Base-by-base conservation (phyloP, 2,888 invertebrate species). In the Euphydryas editha region DNA sequence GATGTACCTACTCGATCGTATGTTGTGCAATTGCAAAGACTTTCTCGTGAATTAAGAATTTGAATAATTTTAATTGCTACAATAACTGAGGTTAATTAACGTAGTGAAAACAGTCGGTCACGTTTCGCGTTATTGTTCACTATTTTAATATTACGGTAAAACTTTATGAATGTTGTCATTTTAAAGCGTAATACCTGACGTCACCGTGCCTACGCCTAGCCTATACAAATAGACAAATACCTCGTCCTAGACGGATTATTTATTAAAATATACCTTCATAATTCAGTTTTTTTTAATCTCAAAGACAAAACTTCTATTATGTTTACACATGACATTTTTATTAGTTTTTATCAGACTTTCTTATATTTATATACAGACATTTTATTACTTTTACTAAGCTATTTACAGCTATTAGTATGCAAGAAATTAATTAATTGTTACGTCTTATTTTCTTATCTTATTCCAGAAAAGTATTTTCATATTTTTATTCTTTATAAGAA, bases 141-240 rank as follows among this genome's bases (percentile, higher is more conserved):
- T 44, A 44, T 44, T 44, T 44, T 39, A 54, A 30, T 30, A n/a
- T 54, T 30, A 54, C 36, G 30, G 36, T n/a, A n/a, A 36, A 8
- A 17, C 30, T 51, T 6, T 51, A 51, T 51, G 6, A n/a, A 24
- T 7, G 13, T 6, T 51, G 24, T n/a, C 17, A n/a, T 54, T 36
- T 54, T n/a, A 3, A 36, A 17, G 58, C 55, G 20, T 30, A 64
- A 47, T 57, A 44, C 42, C 69, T 64, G 56, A 72, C 73, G 74
- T 73, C 70, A 72, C 39, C 21, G 3, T 24, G 64, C 59, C 68
- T 69, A 56, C 65, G 65, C 68, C 51, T 21, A 58, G 62, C 69
- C 63, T 70, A 70, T 65, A 69, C 68, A 55, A 59, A 58, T 59
- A 21, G 30, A 5, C 6, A 30, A 7, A 44, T 49, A 57, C 17